A percentile compares a stretch with the other conserved stretches of the same genome.
These are phyloP conservation scores for Brachypteracias leptosomus DNA, from an alignment of 2,113 vertebrate species.

Conservation along the genomic window DNA sequence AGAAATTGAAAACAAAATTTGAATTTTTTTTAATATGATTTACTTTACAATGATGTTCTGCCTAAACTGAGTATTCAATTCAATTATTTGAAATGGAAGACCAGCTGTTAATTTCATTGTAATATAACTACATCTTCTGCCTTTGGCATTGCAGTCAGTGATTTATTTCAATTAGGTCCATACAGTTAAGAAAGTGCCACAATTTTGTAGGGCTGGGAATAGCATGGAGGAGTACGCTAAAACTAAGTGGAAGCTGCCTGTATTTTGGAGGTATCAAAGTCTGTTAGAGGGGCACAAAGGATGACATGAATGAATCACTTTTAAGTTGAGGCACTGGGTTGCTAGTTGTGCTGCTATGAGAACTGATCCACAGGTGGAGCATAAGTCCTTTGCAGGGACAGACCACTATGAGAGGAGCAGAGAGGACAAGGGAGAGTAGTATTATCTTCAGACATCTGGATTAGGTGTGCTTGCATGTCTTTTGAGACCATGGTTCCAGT, in stretches of 20 bases:
- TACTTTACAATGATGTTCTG: neutral
- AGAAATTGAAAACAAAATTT: neutral
- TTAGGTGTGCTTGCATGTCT: neutral
- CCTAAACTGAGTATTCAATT: neutral
- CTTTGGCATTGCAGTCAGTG: neutral
- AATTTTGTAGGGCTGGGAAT: neutral
- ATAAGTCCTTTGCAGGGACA: neutral
- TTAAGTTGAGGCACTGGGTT: neutral
- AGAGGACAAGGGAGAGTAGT: neutral
- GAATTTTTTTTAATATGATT: neutral
- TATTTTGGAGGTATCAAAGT: neutral
- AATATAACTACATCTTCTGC: neutral
- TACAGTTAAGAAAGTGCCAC: neutral
- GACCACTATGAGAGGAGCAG: neutral
- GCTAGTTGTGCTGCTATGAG: neutral
- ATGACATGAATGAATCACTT: neutral
- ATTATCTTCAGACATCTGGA: neutral
- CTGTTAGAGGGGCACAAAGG: neutral
- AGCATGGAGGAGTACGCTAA: neutral
- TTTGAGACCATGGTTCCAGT: neutral
- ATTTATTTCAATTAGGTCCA: neutral
- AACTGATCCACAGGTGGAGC: neutral
- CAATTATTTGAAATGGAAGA: neutral
- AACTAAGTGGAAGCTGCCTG: neutral
- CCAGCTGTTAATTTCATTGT: neutral